These are phyloP conservation scores for Pavo muticus DNA, from an alignment of 2,113 vertebrate genomes.

Conservation along the genomic window DNA sequence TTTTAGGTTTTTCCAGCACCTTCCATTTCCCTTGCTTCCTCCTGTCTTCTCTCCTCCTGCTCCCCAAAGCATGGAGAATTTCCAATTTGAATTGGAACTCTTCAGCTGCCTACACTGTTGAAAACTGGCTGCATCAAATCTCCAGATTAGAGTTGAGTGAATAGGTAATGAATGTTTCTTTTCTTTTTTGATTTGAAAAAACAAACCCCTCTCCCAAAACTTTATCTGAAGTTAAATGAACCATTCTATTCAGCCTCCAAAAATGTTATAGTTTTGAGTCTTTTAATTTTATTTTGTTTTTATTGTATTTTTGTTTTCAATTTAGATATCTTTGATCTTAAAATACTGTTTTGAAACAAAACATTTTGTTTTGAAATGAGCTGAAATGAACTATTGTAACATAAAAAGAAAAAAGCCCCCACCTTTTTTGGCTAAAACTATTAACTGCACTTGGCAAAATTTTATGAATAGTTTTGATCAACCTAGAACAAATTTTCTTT, in stretches of 20 bases:
- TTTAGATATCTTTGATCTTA: conserved; percentile 58
- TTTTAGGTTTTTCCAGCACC: conserved; percentile 23
- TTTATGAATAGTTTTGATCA: conserved; percentile 6
- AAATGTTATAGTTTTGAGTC: conserved; percentile 28
- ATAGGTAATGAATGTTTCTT: conserved; percentile 3
- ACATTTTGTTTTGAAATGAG: conserved; percentile 56
- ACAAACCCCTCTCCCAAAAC: neutral
- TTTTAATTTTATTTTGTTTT: conserved; percentile 47
- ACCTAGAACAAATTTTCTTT: neutral
- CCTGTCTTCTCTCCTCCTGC: conserved; percentile 9
- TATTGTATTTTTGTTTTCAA: conserved; percentile 28
- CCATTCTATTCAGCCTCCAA: conserved; percentile 12
- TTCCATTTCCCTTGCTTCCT: conserved; percentile 18
- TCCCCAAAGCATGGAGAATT: conserved; percentile 18
- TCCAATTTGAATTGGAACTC: conserved; percentile 39
- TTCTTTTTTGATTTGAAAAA: conserved; percentile 41
- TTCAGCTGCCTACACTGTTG: conserved; percentile 2
- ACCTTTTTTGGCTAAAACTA: conserved; percentile 1
- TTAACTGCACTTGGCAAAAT: neutral
- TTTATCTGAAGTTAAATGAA: conserved; percentile 56
- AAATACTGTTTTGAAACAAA: conserved; percentile 57
- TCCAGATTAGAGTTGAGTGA: conserved; percentile 13
- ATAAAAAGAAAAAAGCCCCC: conserved; percentile 32
- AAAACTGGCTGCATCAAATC: conserved; percentile 19
- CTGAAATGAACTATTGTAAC: conserved; percentile 23